Conservation (phyloP, 2,113 vertebrate species). For the Connochaetes taurinus region DNA sequence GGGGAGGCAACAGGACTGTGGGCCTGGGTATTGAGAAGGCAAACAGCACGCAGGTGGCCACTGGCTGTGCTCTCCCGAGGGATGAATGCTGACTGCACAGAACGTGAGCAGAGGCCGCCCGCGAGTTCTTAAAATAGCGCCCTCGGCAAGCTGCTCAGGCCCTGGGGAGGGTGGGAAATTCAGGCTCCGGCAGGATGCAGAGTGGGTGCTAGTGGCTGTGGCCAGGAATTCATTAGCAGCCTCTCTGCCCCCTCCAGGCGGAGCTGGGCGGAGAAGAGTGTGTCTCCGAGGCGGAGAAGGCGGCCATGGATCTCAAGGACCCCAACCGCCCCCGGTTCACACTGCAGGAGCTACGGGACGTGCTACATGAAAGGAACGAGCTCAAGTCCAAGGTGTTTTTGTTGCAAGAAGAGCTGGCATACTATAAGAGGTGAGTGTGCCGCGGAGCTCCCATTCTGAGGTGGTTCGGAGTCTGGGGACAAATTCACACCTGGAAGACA, state of each 20-base stretch:
- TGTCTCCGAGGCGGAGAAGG: conserved; percentile 74
- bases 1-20: neutral
- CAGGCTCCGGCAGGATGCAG: neutral
- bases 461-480: fast-evolving
- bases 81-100: neutral
- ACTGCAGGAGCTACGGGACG: conserved; percentile 91
- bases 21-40: neutral
- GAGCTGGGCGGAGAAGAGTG: conserved; percentile 86
- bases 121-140: neutral
- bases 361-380: conserved; percentile 93
- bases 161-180: neutral
- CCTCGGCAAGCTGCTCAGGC: neutral
- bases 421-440: conserved; percentile 87
- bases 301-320: conserved; percentile 88
- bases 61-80: neutral
- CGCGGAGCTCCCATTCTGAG: neutral
- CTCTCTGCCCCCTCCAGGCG: conserved; percentile 64
- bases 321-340: conserved; percentile 94
- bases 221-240: conserved; percentile 14
- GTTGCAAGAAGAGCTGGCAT: conserved; percentile 92
- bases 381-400: conserved; percentile 93
- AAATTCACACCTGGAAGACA: too few relatives aligned
- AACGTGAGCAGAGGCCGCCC: neutral
- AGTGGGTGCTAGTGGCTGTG: fast-evolving
- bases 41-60: neutral